Conservation (phyloP, 2,888 invertebrate species). For the Drosophila seclusa region DNA sequence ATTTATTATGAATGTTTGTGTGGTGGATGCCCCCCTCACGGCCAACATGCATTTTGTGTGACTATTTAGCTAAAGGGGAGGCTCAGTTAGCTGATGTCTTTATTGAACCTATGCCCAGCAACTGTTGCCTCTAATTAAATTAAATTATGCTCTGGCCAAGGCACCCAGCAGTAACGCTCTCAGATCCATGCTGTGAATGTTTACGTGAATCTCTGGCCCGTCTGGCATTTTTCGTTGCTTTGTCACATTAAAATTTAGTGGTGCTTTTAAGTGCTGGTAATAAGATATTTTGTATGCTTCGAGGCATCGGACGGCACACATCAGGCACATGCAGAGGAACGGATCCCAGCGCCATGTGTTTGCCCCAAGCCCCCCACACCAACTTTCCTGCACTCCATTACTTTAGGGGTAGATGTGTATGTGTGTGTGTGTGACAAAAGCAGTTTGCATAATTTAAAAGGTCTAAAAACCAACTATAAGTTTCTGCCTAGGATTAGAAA, state of each 20-base stretch:
- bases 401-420: not conserved
- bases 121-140: slow-evolving; percentile 70
- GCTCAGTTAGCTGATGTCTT: slow-evolving; percentile 46
- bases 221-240: slow-evolving; percentile 55
- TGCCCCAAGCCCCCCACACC: not conserved
- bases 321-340: slow-evolving; percentile 17
- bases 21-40: not conserved
- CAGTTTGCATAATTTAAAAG: slow-evolving; percentile 71
- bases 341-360: slow-evolving; percentile 24
- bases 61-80: slow-evolving; percentile 27
- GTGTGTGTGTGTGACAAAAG: slow-evolving; percentile 35
- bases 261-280: slow-evolving; percentile 69
- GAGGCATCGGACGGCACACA: slow-evolving; percentile 46
- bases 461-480: slow-evolving; percentile 65
- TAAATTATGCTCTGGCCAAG: slow-evolving; percentile 63
- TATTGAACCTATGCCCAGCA: slow-evolving; percentile 66
- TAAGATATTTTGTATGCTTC: slow-evolving; percentile 71
- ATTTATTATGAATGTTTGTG: slow-evolving; percentile 52
- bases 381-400: not conserved
- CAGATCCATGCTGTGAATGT: not conserved
- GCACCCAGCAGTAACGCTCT: slow-evolving; percentile 5
- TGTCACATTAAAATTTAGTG: slow-evolving; percentile 72
- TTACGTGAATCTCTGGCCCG: slow-evolving; percentile 2
- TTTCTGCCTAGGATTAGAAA: slow-evolving; percentile 47
- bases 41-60: slow-evolving; percentile 45